Conservation (phyloP, 2,797 vertebrate species). For the Microctenopoma steveboyesi region DNA sequence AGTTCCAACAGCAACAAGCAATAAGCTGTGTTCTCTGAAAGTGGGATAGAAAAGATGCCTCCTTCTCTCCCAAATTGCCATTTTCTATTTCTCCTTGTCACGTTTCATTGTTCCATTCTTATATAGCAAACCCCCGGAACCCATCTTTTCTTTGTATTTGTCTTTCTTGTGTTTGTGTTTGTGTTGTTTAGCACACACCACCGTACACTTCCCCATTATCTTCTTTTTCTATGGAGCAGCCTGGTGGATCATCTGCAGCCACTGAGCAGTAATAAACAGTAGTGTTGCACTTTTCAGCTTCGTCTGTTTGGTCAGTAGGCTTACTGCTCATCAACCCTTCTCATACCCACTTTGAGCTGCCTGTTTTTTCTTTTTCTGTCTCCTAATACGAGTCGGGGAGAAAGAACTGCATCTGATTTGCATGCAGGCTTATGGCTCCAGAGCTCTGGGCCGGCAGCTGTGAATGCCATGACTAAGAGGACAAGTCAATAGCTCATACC, state of each 20-base stretch:
- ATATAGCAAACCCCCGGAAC: background rate
- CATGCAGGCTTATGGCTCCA: conserved; percentile 25
- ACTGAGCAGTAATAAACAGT: background rate
- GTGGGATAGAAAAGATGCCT: conserved; percentile 5
- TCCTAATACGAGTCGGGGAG: conserved; percentile 11
- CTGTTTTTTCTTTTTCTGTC: background rate
- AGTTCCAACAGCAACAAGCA: conserved; percentile 6
- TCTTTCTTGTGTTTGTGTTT: conserved; percentile 16
- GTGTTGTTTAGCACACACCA: conserved; percentile 11
- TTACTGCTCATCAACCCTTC: conserved; percentile 11
- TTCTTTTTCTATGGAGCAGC: conserved; percentile 23
- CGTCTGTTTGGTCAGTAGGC: conserved; percentile 8
- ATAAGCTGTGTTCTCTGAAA: conserved; percentile 17
- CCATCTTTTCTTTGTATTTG: background rate
- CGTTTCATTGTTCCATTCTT: conserved; percentile 29
- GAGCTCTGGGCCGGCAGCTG: conserved; percentile 44
- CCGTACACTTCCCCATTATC: conserved; percentile 10
- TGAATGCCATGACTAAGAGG: conserved; percentile 52
- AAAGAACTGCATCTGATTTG: conserved; percentile 40
- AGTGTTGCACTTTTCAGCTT: conserved; percentile 12
- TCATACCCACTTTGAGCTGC: conserved; percentile 23
- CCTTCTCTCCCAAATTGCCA: conserved; percentile 1
- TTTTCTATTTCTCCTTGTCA: conserved; percentile 8
- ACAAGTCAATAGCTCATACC: conserved; percentile 31
- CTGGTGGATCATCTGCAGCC: background rate